Percentiles rank a stretch among this genome's conserved stretches.
These are phyloP conservation scores for Caranx melampygus DNA, from an alignment of 2,113 vertebrate genomes.

Conservation along the genomic window DNA sequence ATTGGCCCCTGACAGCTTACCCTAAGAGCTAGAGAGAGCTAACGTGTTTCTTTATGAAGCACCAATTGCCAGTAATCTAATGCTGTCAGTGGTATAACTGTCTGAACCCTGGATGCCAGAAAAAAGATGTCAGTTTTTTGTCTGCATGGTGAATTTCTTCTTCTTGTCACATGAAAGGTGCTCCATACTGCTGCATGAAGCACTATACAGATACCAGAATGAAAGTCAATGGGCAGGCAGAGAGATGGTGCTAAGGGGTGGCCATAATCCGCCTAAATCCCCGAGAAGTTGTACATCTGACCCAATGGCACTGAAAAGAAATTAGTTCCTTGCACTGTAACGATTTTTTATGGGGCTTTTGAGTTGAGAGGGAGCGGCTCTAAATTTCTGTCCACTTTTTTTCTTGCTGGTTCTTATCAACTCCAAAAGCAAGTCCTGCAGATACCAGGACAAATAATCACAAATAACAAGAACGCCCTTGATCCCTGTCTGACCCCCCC, in stretches of 20 bases:
- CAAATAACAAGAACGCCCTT: slow-evolving; percentile 79
- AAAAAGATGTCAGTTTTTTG: background rate
- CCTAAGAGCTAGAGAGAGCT: too few relatives aligned
- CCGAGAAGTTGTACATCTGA: slow-evolving; percentile 71
- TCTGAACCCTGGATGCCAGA: background rate
- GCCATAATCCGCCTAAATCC: slow-evolving; percentile 77
- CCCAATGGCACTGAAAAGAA: slow-evolving; percentile 74
- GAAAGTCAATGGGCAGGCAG: slow-evolving; percentile 53
- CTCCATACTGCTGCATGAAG: slow-evolving; percentile 1
- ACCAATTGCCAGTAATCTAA: background rate
- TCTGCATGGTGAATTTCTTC: background rate
- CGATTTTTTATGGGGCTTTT: slow-evolving; percentile 63
- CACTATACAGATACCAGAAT: slow-evolving; percentile 12
- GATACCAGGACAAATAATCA: slow-evolving; percentile 72
- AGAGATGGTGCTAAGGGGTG: slow-evolving; percentile 56
- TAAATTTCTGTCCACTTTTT: slow-evolving; percentile 57
- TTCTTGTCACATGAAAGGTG: background rate
- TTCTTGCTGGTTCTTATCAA: slow-evolving; percentile 71
- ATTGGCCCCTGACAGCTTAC: too few relatives aligned
- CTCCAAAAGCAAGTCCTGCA: slow-evolving; percentile 57
- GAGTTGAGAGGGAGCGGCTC: slow-evolving; percentile 56
- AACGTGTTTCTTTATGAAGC: too few relatives aligned
- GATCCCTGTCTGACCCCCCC: slow-evolving; percentile 71
- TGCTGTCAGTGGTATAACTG: background rate
- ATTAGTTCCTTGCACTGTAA: slow-evolving; percentile 71